A percentile compares a stretch with the other conserved stretches of the same genome.
Conservation (phyloP, 2,797 vertebrate species). For the Enteromius treurensis region DNA sequence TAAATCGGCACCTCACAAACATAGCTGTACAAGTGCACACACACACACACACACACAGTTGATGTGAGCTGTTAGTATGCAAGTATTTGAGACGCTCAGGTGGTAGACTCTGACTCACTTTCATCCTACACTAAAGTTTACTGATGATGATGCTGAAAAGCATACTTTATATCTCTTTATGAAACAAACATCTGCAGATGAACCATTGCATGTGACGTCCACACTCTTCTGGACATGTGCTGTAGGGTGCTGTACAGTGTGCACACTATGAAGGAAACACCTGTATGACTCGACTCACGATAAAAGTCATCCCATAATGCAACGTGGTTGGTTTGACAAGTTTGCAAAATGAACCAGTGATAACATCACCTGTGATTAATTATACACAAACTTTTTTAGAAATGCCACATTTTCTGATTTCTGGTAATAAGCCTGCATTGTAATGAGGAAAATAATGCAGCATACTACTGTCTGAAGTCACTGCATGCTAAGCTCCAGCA, state of each 20-base stretch:
- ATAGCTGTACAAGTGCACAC: no score
- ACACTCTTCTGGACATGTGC: not conserved
- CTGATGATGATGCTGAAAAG: not conserved
- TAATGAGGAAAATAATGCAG: not conserved
- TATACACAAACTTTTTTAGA: not conserved
- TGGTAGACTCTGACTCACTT: conserved; percentile 16
- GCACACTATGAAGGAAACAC: not conserved
- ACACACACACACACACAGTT: not conserved
- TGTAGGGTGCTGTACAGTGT: not conserved
- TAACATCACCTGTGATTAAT: not conserved
- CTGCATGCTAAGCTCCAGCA: not conserved
- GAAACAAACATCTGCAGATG: not conserved
- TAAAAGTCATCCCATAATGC: not conserved
- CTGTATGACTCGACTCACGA: not conserved
- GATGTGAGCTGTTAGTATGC: not conserved
- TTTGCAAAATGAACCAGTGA: not conserved
- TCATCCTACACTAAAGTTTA: not conserved
- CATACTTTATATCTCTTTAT: not conserved
- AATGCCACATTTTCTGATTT: not conserved
- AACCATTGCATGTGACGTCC: not conserved
- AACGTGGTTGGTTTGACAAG: not conserved
- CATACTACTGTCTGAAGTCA: not conserved
- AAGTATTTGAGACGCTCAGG: not conserved
- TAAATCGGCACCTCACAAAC: no score
- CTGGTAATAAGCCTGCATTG: not conserved